Evolutionary conservation across 2,113 vertebrate genomes (phyloP), one percentile per base, ranked within the genome.

Genomic region (Podarcis cretensis): DNA sequence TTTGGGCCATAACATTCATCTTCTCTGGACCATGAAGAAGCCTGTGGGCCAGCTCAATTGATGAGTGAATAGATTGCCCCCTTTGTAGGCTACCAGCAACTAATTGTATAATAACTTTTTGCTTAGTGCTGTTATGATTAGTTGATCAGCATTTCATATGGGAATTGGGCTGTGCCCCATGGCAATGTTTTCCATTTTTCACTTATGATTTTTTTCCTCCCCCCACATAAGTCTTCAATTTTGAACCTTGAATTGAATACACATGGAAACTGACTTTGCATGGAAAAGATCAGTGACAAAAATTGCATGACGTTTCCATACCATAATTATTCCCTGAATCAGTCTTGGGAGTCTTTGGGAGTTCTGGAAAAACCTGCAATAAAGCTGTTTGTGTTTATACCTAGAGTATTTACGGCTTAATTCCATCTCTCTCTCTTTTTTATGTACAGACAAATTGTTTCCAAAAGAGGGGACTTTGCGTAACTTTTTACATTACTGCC

Each of bases 201-300:
- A 84, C 94, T 96, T 96, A 90, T 93, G 94, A 96, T 96, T 96
- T 63, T 63, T 20, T 94, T 95, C 0, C 48, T 2, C 2, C 48
- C 48, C 96, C 84, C 95, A 96, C 94, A 95, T 96, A 94, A 92
- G 96, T 95, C 93, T 97, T 96, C 94, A 96, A 94, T 97, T 96
- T 95, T 87, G 88, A 90, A 85, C 93, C 92, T 89, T 90, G 96
- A 96, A 97, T 96, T 97, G 93, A 94, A 96, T 89, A 94, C 96
- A 96, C 93, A 92, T 97, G 96, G 88, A 83, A 80, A 12, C 69
- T 59, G 90, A 94, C 93, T 94, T 78, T 93, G 96, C 94, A 92
- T 87, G 95, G 95, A 92, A 94, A 94, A 96, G 96, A 95, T 95
- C 92, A 95, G 91, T 96, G 96, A 95, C 94, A 95, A 89, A 88